Conservation (phyloP, 2,888 invertebrate genomes). For the Apotomis betuletana region DNA sequence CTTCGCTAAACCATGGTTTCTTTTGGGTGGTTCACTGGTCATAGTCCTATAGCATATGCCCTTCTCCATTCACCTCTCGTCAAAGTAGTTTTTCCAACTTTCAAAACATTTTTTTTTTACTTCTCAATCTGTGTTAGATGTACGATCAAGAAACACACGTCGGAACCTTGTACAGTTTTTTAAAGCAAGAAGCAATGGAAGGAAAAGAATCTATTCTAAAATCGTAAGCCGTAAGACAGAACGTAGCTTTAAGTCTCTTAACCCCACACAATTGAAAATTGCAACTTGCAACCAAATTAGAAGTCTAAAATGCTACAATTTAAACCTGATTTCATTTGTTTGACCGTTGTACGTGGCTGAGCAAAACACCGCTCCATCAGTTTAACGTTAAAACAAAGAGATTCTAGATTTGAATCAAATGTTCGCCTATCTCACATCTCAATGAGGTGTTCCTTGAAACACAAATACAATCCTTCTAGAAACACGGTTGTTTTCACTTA, state of each 20-base stretch:
- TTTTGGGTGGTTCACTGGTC: too few relatives aligned
- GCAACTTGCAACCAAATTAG: background rate
- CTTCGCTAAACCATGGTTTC: too few relatives aligned
- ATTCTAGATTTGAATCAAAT: constrained; percentile 61
- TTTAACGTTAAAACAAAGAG: constrained; percentile 55
- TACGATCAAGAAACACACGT: too few relatives aligned
- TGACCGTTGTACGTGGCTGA: background rate
- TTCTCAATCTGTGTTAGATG: too few relatives aligned
- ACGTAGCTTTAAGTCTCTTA: background rate
- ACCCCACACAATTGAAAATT: background rate
- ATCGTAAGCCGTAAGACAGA: too few relatives aligned
- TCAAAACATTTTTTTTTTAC: too few relatives aligned
- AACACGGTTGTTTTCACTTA: background rate
- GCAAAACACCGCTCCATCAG: constrained; percentile 38
- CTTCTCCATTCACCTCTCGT: too few relatives aligned
- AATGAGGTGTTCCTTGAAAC: background rate
- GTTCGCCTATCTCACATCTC: constrained; percentile 11
- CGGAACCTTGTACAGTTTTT: too few relatives aligned
- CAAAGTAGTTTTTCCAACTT: too few relatives aligned
- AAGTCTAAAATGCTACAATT: background rate
- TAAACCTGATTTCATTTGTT: background rate
- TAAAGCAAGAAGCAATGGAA: too few relatives aligned
- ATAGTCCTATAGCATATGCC: too few relatives aligned
- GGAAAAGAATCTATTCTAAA: too few relatives aligned
- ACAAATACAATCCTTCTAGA: background rate